These are phyloP conservation scores for Pseudopodoces humilis DNA, from an alignment of 2,113 vertebrate genomes.

Conservation along the genomic window DNA sequence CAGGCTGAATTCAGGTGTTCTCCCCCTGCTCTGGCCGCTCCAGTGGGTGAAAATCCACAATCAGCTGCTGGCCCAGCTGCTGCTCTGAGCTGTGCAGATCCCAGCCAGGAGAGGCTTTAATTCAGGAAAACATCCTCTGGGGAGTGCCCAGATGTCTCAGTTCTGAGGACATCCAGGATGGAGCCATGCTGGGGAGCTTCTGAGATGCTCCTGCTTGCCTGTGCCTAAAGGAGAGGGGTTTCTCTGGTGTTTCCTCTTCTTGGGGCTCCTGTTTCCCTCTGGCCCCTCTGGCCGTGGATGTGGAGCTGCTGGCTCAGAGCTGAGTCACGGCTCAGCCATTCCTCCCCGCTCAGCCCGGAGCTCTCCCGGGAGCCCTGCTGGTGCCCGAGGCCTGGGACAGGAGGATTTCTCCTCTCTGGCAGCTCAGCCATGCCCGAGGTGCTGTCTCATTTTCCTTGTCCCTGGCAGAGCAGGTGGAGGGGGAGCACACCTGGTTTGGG, in stretches of 20 bases:
- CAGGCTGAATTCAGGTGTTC: not conserved
- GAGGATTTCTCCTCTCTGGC: not conserved
- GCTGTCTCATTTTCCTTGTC: accelerated
- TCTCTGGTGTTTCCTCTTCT: not conserved
- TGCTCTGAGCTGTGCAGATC: not conserved
- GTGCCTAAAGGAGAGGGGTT: not conserved
- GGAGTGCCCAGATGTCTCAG: not conserved
- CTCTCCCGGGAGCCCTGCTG: accelerated
- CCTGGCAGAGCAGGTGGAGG: not conserved
- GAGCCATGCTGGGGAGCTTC: not conserved
- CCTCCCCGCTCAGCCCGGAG: accelerated
- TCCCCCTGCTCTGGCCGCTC: not conserved
- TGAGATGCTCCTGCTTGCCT: not conserved
- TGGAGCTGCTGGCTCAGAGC: not conserved
- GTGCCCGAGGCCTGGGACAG: too few relatives aligned
- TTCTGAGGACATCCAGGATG: not conserved
- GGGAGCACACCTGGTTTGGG: accelerated
- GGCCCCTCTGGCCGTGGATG: accelerated
- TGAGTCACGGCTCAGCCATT: not conserved
- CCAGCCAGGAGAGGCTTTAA: not conserved
- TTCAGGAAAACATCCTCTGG: not conserved
- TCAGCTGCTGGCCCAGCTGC: not conserved
- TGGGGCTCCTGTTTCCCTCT: not conserved
- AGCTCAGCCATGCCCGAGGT: accelerated
- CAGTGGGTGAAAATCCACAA: accelerated